Evolutionary conservation across 2,888 invertebrate species (phyloP).

Genomic region (Netelia melanura): DNA sequence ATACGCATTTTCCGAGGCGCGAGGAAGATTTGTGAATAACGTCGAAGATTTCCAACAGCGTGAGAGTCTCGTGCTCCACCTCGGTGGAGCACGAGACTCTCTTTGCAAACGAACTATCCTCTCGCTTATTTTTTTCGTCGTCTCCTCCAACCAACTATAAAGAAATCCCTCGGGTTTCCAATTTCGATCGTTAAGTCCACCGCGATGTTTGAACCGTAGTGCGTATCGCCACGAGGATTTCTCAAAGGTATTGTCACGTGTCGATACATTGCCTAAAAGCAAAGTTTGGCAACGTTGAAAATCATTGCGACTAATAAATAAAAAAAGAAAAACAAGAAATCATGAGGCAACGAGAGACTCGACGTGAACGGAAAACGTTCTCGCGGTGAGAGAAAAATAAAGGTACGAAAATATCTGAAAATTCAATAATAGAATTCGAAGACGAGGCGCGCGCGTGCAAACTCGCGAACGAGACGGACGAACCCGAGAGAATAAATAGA

Average conservation of each 20-base stretch:
- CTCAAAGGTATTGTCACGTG: neutral
- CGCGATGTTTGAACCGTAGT: neutral
- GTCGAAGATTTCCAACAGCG: no score
- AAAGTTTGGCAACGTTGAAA: neutral
- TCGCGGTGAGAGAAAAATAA: no score
- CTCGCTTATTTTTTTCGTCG: neutral
- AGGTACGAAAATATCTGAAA: no score
- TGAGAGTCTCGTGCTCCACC: no score
- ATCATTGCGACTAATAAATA: no score
- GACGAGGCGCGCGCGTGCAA: no score
- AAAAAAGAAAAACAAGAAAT: neutral
- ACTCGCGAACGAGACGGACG: no score
- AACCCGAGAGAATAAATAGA: no score
- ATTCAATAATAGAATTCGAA: no score
- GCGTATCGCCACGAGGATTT: neutral
- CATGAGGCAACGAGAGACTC: neutral
- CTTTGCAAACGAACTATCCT: neutral
- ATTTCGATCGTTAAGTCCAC: slow-evolving; percentile 10
- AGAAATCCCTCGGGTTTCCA: slow-evolving; percentile 30
- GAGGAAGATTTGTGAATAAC: no score
- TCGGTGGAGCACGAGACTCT: no score
- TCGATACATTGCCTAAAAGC: neutral
- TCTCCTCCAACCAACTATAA: slow-evolving; percentile 1
- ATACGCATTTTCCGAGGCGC: no score
- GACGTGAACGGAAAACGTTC: neutral